Percentiles rank a stretch among this genome's conserved stretches.
Conservation (phyloP, 1,140 invertebrate species). For the Ceratina australensis region DNA sequence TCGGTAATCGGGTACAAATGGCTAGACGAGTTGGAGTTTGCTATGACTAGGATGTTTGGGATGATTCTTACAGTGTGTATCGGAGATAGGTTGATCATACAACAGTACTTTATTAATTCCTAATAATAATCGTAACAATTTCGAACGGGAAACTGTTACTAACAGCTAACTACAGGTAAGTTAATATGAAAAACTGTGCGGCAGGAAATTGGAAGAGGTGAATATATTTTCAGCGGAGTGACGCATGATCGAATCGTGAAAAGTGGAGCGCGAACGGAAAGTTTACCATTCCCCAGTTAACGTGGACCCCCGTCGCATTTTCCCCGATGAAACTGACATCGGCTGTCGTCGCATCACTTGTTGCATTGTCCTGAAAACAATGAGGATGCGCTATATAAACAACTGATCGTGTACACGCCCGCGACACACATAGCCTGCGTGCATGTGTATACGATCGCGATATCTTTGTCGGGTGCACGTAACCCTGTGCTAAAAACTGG, state of each 20-base stretch:
- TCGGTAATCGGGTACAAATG: too few species aligned
- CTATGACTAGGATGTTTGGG: too few species aligned
- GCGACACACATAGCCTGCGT: constrained; percentile 12
- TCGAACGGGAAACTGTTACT: too few species aligned
- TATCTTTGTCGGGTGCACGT: constrained; percentile 22
- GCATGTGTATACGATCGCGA: neutral
- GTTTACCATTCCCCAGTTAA: constrained; percentile 75
- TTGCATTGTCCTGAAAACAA: constrained; percentile 72
- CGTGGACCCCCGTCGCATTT: constrained; percentile 48
- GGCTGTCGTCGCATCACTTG: constrained; percentile 62
- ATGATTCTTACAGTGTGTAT: too few species aligned
- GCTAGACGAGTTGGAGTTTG: too few species aligned
- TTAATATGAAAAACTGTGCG: too few species aligned
- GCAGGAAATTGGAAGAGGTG: neutral
- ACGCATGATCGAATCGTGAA: constrained; percentile 39
- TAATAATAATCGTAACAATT: too few species aligned
- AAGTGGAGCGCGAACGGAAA: constrained; percentile 46
- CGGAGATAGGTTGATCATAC: too few species aligned
- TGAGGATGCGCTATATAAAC: constrained; percentile 48
- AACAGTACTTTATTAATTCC: too few species aligned
- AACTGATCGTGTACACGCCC: constrained; percentile 9
- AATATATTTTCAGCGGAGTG: neutral
- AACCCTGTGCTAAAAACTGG: constrained; percentile 26
- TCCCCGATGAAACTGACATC: constrained; percentile 53
- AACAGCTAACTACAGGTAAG: too few species aligned